Conservation (phyloP, 2,797 vertebrate genomes). For the Enteromius fasciolatus region DNA sequence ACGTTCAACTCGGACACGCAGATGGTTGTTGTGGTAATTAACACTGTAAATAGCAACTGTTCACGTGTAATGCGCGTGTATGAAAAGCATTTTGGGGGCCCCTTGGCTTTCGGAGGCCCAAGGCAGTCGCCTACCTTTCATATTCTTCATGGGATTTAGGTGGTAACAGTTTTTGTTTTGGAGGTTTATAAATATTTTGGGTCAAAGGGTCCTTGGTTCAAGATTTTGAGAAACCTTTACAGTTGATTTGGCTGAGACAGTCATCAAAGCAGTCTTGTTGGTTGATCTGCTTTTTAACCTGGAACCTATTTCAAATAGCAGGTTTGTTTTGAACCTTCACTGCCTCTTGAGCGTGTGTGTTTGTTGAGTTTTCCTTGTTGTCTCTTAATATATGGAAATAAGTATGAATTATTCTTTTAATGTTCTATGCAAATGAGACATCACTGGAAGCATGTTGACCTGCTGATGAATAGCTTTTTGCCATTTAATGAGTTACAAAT, state of each 20-base stretch:
- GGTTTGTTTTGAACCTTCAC: not conserved
- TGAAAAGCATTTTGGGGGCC: no score
- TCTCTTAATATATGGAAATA: constrained; percentile 43
- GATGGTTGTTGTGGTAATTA: no score
- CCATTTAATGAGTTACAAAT: constrained; percentile 57
- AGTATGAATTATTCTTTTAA: constrained; percentile 56
- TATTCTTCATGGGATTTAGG: no score
- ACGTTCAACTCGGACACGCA: no score
- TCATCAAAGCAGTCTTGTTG: not conserved
- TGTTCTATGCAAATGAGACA: constrained; percentile 54
- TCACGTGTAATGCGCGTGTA: no score
- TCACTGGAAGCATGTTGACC: constrained; percentile 50
- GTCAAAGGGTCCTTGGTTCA: not conserved
- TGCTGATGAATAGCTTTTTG: constrained; percentile 44
- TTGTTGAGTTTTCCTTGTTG: constrained; percentile 33
- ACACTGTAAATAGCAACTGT: no score
- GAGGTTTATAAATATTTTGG: not conserved
- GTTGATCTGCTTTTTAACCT: not conserved
- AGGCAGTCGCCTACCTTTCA: no score
- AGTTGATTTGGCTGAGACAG: not conserved
- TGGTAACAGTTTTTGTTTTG: not conserved
- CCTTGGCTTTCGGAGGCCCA: no score
- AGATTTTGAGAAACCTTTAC: not conserved
- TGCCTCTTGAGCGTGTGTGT: constrained; percentile 25
- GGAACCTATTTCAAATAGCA: not conserved